Evolutionary conservation across 1,140 invertebrate genomes (phyloP).

Genomic region (Formica exsecta): DNA sequence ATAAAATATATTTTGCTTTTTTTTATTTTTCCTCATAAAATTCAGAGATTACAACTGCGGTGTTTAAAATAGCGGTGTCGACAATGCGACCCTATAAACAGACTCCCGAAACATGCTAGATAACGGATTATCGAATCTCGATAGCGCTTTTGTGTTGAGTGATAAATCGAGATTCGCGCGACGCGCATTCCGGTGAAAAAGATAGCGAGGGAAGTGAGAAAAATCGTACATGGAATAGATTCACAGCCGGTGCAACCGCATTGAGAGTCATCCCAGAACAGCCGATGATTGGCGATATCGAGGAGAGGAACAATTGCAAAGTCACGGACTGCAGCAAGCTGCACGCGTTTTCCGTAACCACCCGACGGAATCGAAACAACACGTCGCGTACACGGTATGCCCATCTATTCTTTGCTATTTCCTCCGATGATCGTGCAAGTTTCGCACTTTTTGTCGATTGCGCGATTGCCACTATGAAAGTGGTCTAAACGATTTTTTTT

Average conservation of each 20-base stretch:
- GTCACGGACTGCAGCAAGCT: neutral
- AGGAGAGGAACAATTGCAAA: neutral
- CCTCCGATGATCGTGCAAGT: neutral
- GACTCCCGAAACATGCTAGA: constrained; percentile 2
- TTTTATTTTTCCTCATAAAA: neutral
- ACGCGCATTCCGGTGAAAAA: neutral
- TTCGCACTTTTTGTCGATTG: neutral
- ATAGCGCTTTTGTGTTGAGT: constrained; percentile 10
- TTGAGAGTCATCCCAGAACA: neutral
- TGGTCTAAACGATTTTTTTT: neutral
- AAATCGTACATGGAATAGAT: neutral
- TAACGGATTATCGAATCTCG: constrained; percentile 29
- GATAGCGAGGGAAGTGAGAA: neutral
- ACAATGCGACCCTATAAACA: constrained; percentile 10
- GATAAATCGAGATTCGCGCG: constrained; percentile 24
- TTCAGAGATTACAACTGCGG: neutral
- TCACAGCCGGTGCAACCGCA: neutral
- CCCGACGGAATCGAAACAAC: constrained; percentile 12
- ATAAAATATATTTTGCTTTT: neutral
- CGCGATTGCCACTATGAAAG: neutral
- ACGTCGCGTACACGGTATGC: constrained; percentile 22
- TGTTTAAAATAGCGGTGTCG: neutral
- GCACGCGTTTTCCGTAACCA: neutral
- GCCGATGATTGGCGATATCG: neutral
- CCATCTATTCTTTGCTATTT: constrained; percentile 8